phyloP scores from a whole-genome alignment of 2,113 vertebrate genomes.

The Choloepus hoffmanni region DNA sequence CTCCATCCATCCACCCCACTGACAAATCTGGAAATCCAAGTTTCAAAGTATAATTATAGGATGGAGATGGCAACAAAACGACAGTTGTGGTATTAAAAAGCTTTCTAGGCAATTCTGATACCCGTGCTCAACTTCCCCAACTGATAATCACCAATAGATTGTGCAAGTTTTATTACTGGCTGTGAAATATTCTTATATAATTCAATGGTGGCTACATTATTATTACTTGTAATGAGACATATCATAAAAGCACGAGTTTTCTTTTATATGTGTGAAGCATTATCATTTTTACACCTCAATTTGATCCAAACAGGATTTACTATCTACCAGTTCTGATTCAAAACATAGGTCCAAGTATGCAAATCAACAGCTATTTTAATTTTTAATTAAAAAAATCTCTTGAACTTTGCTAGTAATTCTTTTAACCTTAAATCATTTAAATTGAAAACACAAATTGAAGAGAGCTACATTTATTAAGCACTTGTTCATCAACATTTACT shows the following conservation, averaged over 20 bases:
- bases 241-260: neutral
- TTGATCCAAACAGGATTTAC: neutral
- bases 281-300: constrained; percentile 36
- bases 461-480: constrained; percentile 42
- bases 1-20: neutral
- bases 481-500: neutral
- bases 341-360: neutral
- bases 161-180: neutral
- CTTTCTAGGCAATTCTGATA: constrained; percentile 36
- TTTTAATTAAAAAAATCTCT: constrained; percentile 73
- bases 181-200: neutral
- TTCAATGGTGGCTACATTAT: neutral
- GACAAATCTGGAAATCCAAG: neutral
- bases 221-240: constrained; percentile 39
- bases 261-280: neutral
- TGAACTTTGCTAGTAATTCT: constrained; percentile 65
- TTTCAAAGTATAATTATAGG: neutral
- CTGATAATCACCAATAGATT: neutral
- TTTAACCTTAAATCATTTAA: constrained; percentile 45
- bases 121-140: neutral
- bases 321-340: constrained; percentile 20
- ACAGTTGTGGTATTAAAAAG: neutral
- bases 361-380: constrained; percentile 76
- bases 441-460: constrained; percentile 52
- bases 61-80: neutral